Evolutionary conservation across 2,113 vertebrate species (phyloP).

Genomic region (Elanus axillaris): DNA sequence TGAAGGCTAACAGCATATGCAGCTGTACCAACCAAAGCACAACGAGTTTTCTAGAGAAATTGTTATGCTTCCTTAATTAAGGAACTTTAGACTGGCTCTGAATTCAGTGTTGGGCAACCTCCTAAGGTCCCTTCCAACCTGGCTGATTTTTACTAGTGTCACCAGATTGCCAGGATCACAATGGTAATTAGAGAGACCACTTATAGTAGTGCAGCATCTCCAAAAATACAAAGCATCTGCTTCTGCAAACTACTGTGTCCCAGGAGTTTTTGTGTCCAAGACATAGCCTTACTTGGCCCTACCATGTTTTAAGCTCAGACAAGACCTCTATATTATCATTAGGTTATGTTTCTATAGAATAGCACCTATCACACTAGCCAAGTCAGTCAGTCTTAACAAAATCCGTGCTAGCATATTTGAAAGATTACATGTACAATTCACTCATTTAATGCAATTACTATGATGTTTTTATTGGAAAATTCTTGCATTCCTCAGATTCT

Average conservation of each 20-base stretch:
- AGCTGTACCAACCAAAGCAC: neutral
- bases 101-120: neutral
- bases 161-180: neutral
- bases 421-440: conserved; percentile 2
- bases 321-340: neutral
- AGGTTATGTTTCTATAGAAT: neutral
- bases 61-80: neutral
- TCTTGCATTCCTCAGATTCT: conserved; percentile 21
- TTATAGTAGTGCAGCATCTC: neutral
- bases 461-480: conserved; percentile 47
- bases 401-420: conserved; percentile 10
- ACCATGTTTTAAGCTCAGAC: neutral
- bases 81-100: neutral
- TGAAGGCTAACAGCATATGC: neutral
- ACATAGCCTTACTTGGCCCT: neutral
- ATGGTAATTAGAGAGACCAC: neutral
- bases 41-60: neutral
- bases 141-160: neutral
- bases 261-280: neutral
- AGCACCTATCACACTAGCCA: neutral
- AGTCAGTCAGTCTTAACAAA: neutral
- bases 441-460: conserved; percentile 23
- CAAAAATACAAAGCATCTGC: neutral
- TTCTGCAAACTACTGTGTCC: neutral
- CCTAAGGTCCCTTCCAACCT: neutral